Evolutionary conservation across 2,113 vertebrate genomes (phyloP).

Genomic region (Ceyx cyanopectus): DNA sequence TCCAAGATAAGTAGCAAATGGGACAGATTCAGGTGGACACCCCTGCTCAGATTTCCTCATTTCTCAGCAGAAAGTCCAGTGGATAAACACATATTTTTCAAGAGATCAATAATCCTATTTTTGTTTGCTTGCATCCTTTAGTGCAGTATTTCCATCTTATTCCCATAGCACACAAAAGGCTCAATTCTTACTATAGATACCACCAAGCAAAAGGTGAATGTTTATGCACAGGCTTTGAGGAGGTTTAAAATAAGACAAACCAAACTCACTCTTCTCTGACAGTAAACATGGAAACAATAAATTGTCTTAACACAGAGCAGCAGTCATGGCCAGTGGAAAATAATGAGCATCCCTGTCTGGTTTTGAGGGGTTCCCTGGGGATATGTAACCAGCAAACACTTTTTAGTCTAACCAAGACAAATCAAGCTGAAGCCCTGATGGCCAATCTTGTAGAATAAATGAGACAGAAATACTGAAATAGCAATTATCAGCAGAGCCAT

Average conservation of each 20-base stretch:
- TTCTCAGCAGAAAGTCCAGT: not conserved
- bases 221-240: not conserved
- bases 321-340: not conserved
- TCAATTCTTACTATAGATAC: conserved; percentile 13
- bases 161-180: not conserved
- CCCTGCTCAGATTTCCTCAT: not conserved
- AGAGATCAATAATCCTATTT: not conserved
- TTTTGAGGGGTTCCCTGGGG: conserved; percentile 19
- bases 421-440: not conserved
- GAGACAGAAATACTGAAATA: conserved; percentile 58
- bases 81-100: not conserved
- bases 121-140: not conserved
- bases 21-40: not conserved
- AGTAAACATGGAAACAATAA: conserved; percentile 37
- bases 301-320: conserved; percentile 21
- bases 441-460: conserved; percentile 33
- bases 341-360: conserved; percentile 5
- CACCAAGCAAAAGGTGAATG: not conserved
- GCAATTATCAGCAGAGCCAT: conserved; percentile 22
- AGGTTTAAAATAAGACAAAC: conserved; percentile 35
- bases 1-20: not conserved
- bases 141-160: not conserved
- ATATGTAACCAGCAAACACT: not conserved
- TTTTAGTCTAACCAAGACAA: conserved; percentile 36
- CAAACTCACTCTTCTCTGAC: not conserved